Evolutionary conservation across 2,797 vertebrate species (phyloP).

Genomic region (Geotrypetes seraphini): DNA sequence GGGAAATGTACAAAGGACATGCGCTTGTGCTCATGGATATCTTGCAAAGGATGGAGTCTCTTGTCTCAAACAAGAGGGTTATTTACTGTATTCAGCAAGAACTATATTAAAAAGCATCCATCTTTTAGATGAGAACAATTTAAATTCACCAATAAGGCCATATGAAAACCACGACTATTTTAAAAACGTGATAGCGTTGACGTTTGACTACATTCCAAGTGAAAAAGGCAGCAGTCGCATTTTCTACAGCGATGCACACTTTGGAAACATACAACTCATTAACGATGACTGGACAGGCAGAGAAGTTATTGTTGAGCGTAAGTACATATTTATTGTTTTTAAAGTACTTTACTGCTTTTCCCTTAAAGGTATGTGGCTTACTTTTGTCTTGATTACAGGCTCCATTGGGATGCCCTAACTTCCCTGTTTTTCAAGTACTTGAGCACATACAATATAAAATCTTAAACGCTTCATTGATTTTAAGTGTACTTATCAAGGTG

Average conservation of each 20-base stretch:
- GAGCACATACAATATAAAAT: no score
- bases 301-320: constrained; percentile 82
- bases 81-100: constrained; percentile 90
- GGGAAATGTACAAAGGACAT: constrained; percentile 68
- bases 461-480: no score
- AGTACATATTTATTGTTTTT: constrained; percentile 47
- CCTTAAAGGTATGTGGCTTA: no score
- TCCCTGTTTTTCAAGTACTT: no score
- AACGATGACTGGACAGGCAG: constrained; percentile 90
- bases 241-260: constrained; percentile 95
- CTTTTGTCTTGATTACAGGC: no score
- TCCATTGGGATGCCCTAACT: no score
- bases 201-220: constrained; percentile 83
- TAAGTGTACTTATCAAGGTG: no score
- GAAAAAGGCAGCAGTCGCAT: constrained; percentile 75
- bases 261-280: constrained; percentile 93
- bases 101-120: constrained; percentile 93
- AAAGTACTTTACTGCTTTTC: no score
- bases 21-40: constrained; percentile 89
- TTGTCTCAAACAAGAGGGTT: constrained; percentile 86
- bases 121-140: constrained; percentile 88
- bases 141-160: constrained; percentile 87
- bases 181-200: constrained; percentile 84
- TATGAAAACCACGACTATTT: constrained; percentile 86
- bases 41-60: constrained; percentile 77